phyloP scores from a whole-genome alignment of 2,797 vertebrate species.

The Anabas testudineus region DNA sequence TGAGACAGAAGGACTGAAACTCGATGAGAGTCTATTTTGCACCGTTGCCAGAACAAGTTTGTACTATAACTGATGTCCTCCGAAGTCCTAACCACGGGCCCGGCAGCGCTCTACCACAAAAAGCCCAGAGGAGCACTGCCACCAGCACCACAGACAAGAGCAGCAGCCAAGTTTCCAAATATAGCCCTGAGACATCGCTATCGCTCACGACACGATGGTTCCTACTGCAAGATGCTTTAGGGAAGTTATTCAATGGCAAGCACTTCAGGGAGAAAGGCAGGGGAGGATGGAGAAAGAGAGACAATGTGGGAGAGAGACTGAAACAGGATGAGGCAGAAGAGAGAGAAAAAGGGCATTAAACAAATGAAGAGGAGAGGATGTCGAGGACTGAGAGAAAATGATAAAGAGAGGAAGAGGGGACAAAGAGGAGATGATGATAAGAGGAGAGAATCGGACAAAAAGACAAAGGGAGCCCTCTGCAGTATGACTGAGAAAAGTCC shows the following conservation, averaged over 20 bases:
- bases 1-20: constrained; percentile 20
- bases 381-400: constrained; percentile 14
- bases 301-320: constrained; percentile 36
- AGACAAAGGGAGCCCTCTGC: constrained; percentile 66
- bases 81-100: constrained; percentile 46
- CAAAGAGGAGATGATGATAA: constrained; percentile 21
- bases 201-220: constrained; percentile 66
- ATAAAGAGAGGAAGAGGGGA: constrained; percentile 14
- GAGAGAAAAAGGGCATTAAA: constrained; percentile 15
- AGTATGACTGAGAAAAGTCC: constrained; percentile 66
- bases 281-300: neutral
- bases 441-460: constrained; percentile 27
- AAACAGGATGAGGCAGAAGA: constrained; percentile 12
- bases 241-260: constrained; percentile 62
- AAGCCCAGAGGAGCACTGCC: constrained; percentile 58
- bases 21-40: constrained; percentile 16
- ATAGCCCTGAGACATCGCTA: constrained; percentile 73
- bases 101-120: constrained; percentile 46
- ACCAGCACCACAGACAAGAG: constrained; percentile 64
- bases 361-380: constrained; percentile 7
- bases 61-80: constrained; percentile 44
- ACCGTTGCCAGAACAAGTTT: constrained; percentile 59
- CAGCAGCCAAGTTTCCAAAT: constrained; percentile 79
- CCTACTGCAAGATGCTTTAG: constrained; percentile 65
- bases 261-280: constrained; percentile 42